A percentile compares a stretch with the other conserved stretches of the same genome.
phyloP scores from a whole-genome alignment of 2,797 vertebrate genomes.

The Catamblyrhynchus diadema region DNA sequence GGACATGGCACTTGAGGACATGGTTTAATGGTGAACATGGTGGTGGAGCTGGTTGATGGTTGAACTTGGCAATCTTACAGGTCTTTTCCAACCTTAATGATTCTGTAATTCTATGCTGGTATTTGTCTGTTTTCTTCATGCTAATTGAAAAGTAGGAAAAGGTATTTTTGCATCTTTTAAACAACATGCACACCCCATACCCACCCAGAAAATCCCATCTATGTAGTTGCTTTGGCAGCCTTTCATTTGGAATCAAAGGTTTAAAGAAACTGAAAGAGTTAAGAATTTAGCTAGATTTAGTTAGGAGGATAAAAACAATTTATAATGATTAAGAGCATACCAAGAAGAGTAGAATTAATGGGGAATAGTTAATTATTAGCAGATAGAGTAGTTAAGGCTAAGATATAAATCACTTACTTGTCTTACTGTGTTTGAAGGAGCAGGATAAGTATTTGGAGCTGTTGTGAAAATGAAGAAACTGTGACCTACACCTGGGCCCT shows the following conservation, averaged over 20 bases:
- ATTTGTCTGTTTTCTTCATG: neutral
- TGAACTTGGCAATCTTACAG: neutral
- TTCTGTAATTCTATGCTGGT: accelerated
- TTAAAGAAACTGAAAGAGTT: neutral
- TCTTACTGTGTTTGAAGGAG: neutral
- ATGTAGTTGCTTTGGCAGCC: neutral
- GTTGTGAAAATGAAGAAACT: neutral
- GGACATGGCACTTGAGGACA: neutral
- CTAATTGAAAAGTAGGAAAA: neutral
- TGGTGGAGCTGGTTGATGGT: neutral
- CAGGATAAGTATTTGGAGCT: neutral
- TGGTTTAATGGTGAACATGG: neutral
- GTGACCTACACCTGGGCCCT: neutral
- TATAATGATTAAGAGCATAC: neutral
- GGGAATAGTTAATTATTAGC: neutral
- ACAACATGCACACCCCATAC: accelerated
- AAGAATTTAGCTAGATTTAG: neutral
- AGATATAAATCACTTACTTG: neutral
- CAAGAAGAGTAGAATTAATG: neutral
- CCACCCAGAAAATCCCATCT: neutral
- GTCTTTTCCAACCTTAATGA: neutral
- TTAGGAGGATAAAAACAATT: no score
- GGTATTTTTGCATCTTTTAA: neutral
- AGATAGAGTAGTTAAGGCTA: neutral
- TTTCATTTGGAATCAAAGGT: neutral